phyloP scores from a whole-genome alignment of 2,797 vertebrate genomes.

The Scolopax bukidnonensis region DNA sequence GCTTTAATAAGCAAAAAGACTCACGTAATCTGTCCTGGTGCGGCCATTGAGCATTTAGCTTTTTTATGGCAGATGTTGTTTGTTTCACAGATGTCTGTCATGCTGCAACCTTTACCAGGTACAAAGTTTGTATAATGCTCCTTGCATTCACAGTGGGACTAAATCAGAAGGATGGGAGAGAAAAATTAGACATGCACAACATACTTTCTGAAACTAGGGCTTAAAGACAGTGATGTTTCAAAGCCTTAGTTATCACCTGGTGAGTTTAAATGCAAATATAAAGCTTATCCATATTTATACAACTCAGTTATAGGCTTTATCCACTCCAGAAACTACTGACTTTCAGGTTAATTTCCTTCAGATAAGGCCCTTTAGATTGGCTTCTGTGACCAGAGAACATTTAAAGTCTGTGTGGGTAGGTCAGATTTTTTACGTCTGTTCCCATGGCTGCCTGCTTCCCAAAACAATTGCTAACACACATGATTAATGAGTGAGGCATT shows the following conservation, averaged over 20 bases:
- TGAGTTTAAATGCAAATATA: neutral
- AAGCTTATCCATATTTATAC: neutral
- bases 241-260: neutral
- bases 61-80: slow-evolving; percentile 85
- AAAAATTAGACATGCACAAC: neutral
- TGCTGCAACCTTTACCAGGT: slow-evolving; percentile 79
- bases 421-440: neutral
- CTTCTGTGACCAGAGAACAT: neutral
- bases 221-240: neutral
- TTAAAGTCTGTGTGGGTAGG: neutral
- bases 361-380: neutral
- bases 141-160: slow-evolving; percentile 93
- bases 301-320: neutral
- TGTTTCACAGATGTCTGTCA: slow-evolving; percentile 81
- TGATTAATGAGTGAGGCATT: fast-evolving
- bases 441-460: neutral
- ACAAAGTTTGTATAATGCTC: slow-evolving; percentile 81
- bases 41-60: slow-evolving; percentile 83
- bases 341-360: neutral
- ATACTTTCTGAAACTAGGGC: neutral
- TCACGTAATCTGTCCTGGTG: slow-evolving; percentile 82
- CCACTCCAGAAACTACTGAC: neutral
- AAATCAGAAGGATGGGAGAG: neutral
- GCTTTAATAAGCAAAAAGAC: slow-evolving; percentile 55
- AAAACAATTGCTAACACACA: neutral